Conservation (phyloP, 2,888 invertebrate genomes). For the Oscheius sp. region DNA sequence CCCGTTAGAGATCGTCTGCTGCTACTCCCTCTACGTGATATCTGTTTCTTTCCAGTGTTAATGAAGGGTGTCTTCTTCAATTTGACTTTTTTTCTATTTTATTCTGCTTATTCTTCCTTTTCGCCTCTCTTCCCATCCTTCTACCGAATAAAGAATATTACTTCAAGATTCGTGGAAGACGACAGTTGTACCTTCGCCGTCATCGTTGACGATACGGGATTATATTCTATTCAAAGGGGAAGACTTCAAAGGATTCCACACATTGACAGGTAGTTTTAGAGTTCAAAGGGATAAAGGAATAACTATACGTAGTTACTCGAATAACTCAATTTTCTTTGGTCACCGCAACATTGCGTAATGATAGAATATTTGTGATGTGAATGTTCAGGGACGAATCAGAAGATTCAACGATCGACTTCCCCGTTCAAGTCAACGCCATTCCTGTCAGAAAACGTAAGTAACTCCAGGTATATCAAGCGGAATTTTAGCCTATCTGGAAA, state of each 20-base stretch:
- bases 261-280: constrained; percentile 43
- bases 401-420: constrained; percentile 47
- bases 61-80: constrained; percentile 37
- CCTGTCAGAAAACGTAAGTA: constrained; percentile 31
- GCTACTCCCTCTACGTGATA: constrained; percentile 28
- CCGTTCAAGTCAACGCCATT: constrained; percentile 36
- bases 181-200: constrained; percentile 44
- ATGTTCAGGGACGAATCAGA: constrained; percentile 31
- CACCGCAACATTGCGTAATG: neutral
- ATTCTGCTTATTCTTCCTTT: constrained; percentile 22
- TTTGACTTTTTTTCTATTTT: constrained; percentile 22
- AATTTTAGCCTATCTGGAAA: constrained; percentile 13
- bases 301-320: too few relatives aligned
- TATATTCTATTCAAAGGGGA: constrained; percentile 19
- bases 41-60: constrained; percentile 34
- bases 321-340: neutral
- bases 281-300: too few relatives aligned
- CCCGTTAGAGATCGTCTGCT: neutral
- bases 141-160: neutral
- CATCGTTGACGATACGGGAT: constrained; percentile 44
- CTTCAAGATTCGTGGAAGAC: constrained; percentile 47
- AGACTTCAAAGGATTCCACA: constrained; percentile 36
- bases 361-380: neutral
- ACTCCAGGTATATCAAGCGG: neutral
- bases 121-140: constrained; percentile 23